Evolutionary conservation across 2,113 vertebrate species (phyloP).

Genomic region (Platichthys flesus): DNA sequence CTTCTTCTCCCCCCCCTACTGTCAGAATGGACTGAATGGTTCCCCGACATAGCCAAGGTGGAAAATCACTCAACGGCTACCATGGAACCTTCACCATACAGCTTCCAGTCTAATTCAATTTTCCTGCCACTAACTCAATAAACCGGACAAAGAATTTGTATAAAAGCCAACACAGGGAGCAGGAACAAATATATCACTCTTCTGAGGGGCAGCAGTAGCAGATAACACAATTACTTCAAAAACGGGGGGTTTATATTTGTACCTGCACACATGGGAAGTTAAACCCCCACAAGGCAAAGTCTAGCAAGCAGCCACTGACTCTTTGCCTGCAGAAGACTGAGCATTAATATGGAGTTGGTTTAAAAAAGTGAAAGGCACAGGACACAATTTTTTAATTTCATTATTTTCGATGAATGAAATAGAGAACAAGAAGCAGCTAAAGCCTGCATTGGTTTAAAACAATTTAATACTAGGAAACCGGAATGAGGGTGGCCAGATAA

Average conservation of each 20-base stretch:
- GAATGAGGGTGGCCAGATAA: constrained; percentile 39
- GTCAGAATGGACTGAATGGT: constrained; percentile 8
- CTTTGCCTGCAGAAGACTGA: background rate
- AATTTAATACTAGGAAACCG: constrained; percentile 27
- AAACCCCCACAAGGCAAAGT: background rate
- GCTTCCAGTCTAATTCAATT: constrained; percentile 11
- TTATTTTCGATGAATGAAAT: constrained; percentile 2
- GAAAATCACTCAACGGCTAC: constrained; percentile 8
- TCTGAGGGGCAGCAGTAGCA: background rate
- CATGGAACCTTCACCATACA: background rate
- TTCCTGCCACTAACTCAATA: constrained; percentile 26
- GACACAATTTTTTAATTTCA: constrained; percentile 4
- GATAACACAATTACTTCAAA: background rate
- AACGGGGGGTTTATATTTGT: background rate
- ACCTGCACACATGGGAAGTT: too few species aligned
- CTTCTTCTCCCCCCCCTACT: constrained; percentile 12
- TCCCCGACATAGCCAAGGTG: constrained; percentile 23
- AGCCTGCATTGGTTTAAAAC: background rate
- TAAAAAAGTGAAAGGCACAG: constrained; percentile 13
- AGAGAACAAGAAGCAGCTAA: background rate
- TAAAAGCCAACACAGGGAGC: background rate
- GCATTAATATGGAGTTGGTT: background rate
- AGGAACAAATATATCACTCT: background rate
- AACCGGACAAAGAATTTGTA: constrained; percentile 9
- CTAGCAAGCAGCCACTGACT: background rate